Conservation (phyloP, 2,888 invertebrate genomes). For the Drosophila setosimentum region DNA sequence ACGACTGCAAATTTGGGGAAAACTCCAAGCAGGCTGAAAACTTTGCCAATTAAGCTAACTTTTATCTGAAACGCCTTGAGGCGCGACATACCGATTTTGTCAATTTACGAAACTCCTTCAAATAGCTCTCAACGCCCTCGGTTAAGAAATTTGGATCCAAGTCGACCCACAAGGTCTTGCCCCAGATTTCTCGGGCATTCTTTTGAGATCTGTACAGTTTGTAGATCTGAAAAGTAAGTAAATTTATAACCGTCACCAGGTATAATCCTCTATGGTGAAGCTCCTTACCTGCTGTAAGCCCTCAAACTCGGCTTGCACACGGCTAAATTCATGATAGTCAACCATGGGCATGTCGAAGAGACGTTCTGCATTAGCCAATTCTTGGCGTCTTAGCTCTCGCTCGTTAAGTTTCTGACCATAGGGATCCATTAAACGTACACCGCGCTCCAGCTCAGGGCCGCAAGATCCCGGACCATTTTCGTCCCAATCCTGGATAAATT, state of each 20-base stretch:
- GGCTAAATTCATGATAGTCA: conserved; percentile 91
- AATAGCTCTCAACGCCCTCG: conserved; percentile 94
- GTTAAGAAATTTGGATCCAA: conserved; percentile 93
- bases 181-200: conserved; percentile 92
- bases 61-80: conserved; percentile 36
- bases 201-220: conserved; percentile 92
- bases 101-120: conserved; percentile 91
- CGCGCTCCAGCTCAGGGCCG: conserved; percentile 90
- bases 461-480: conserved; percentile 92
- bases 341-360: conserved; percentile 94
- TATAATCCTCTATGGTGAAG: not conserved
- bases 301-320: conserved; percentile 88
- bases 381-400: conserved; percentile 88
- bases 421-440: conserved; percentile 89
- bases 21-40: conserved; percentile 58
- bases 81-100: conserved; percentile 87
- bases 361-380: conserved; percentile 90
- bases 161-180: conserved; percentile 94
- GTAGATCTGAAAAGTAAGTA: conserved; percentile 86
- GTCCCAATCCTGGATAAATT: conserved; percentile 91
- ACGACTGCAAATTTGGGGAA: conserved; percentile 68
- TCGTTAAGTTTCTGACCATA: conserved; percentile 87
- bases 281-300: conserved; percentile 87
- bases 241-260: not conserved
- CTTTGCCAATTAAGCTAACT: conserved; percentile 75